Evolutionary conservation across 2,113 vertebrate genomes (phyloP).

Genomic region (Mugil cephalus): DNA sequence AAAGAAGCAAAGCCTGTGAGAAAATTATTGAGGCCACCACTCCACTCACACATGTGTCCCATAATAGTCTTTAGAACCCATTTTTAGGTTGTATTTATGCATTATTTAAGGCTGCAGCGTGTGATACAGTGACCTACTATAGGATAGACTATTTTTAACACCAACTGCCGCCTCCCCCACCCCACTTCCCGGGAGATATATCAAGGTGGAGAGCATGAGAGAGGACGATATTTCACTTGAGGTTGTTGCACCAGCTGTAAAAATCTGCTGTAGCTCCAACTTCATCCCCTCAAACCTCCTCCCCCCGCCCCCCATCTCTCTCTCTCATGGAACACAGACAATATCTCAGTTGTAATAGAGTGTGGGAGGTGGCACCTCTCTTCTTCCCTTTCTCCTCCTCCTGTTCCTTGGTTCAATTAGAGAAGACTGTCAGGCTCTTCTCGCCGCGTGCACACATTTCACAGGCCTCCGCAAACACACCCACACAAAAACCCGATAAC

Average conservation of each 20-base stretch:
- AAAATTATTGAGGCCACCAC: conserved; percentile 43
- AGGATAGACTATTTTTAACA: conserved; percentile 51
- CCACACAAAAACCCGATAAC: conserved; percentile 41
- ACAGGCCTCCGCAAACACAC: conserved; percentile 7
- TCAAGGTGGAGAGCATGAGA: background rate
- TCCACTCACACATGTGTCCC: conserved; percentile 22
- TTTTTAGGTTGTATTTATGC: conserved; percentile 45
- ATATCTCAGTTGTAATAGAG: conserved; percentile 33
- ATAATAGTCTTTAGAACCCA: conserved; percentile 21
- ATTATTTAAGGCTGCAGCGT: conserved; percentile 53
- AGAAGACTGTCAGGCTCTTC: conserved; percentile 36
- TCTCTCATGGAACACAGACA: conserved; percentile 23
- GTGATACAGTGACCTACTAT: conserved; percentile 66
- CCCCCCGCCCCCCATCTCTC: background rate
- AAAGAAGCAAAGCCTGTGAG: conserved; percentile 10
- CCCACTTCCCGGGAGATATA: background rate
- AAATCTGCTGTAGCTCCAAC: conserved; percentile 4
- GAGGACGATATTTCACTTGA: conserved; percentile 23
- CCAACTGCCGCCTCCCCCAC: conserved; percentile 28
- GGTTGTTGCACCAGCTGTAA: background rate
- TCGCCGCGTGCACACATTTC: conserved; percentile 12
- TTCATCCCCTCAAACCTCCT: background rate
- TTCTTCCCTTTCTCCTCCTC: conserved; percentile 24
- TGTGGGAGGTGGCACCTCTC: conserved; percentile 35
- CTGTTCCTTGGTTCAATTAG: conserved; percentile 43